Evolutionary conservation across 1,140 invertebrate genomes (phyloP).

Genomic region (Lepidurus couesii): DNA sequence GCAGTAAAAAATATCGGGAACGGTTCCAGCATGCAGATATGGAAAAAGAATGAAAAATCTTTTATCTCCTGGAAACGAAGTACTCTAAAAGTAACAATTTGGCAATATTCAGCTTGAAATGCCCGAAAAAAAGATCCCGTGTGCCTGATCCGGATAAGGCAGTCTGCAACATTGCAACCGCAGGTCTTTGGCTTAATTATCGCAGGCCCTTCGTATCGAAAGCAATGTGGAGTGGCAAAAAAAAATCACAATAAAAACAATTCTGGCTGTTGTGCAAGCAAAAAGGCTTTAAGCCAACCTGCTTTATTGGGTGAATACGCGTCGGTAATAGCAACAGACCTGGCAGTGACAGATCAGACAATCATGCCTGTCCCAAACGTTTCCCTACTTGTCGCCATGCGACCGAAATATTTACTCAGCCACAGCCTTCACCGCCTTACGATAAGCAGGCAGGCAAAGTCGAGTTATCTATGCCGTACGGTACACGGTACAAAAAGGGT

Average conservation of each 20-base stretch:
- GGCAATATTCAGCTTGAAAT: background rate
- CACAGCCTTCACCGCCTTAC: background rate
- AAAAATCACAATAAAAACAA: background rate
- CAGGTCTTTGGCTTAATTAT: background rate
- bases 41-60: background rate
- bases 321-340: background rate
- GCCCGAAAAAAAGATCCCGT: background rate
- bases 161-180: background rate
- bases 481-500: too few relatives aligned
- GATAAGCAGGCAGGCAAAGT: too few relatives aligned
- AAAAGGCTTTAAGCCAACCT: background rate
- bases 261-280: background rate
- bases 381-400: background rate
- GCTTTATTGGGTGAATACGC: background rate
- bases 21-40: background rate
- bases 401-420: background rate
- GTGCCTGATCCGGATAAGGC: background rate
- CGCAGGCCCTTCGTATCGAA: too few relatives aligned
- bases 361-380: background rate
- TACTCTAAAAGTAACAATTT: background rate
- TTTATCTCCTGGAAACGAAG: background rate
- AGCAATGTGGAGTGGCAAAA: too few relatives aligned
- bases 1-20: background rate
- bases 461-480: background rate
- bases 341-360: slow-evolving; percentile 12